Evolutionary conservation across 2,797 vertebrate species (phyloP).

Genomic region (Dipus sagitta): DNA sequence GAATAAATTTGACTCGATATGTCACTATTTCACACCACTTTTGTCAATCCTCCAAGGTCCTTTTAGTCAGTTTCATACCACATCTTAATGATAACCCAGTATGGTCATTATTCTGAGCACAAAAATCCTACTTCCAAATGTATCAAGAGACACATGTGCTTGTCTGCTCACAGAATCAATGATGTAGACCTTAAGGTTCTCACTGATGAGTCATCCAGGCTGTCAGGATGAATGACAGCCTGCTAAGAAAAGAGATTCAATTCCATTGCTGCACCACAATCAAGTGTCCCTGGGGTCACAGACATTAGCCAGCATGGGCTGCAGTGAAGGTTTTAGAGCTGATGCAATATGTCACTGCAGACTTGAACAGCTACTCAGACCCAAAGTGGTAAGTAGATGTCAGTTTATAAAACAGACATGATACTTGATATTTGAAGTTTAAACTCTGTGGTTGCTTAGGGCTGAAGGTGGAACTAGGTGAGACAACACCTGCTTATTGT

Average conservation of each 20-base stretch:
- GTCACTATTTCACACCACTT: too few species aligned
- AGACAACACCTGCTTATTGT: too few species aligned
- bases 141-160: not conserved
- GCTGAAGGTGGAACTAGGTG: too few species aligned
- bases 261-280: not conserved
- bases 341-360: fast-evolving
- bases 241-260: not conserved
- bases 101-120: not conserved
- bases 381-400: fast-evolving
- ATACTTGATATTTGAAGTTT: too few species aligned
- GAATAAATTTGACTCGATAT: not conserved
- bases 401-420: not conserved
- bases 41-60: too few species aligned
- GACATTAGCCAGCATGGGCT: not conserved
- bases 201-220: not conserved
- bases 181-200: not conserved
- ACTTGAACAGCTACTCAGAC: not conserved
- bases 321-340: fast-evolving
- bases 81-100: not conserved
- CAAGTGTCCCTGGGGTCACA: too few species aligned
- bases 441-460: not conserved
- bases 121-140: not conserved
- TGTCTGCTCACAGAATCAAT: too few species aligned
- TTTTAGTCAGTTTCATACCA: not conserved
- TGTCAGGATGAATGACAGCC: not conserved